Evolutionary conservation across 2,888 invertebrate species (phyloP).

Genomic region (Lydus trimaculatus): DNA sequence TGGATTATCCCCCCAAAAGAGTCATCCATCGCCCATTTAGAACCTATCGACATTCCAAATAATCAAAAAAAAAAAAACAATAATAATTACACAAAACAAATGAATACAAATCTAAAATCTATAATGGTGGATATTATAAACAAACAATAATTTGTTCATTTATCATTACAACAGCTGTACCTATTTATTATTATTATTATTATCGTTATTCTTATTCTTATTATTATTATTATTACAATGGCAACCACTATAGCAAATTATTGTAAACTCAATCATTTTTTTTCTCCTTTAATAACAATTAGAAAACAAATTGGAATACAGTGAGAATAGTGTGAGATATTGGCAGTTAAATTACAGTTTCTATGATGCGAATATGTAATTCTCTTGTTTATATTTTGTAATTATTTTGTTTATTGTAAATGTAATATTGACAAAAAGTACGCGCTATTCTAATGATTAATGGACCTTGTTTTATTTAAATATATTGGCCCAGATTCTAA

Average conservation of each 20-base stretch:
- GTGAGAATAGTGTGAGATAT: constrained; percentile 20
- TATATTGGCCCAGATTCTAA: constrained; percentile 48
- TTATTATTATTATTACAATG: constrained; percentile 41
- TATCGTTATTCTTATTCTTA: constrained; percentile 42
- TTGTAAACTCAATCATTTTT: background rate
- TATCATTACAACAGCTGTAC: constrained; percentile 62
- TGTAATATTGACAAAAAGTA: constrained; percentile 42
- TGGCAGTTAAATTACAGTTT: constrained; percentile 33
- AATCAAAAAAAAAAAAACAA: too few relatives aligned
- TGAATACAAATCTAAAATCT: constrained; percentile 27
- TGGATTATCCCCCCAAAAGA: background rate
- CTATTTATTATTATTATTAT: constrained; percentile 40
- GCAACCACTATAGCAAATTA: constrained; percentile 47
- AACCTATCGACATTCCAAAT: constrained; percentile 31
- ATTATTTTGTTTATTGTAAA: constrained; percentile 22
- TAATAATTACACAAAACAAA: constrained; percentile 24
- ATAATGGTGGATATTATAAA: constrained; percentile 27
- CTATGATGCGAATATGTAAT: constrained; percentile 34
- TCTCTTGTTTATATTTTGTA: constrained; percentile 14
- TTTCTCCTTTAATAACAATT: background rate
- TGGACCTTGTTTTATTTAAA: constrained; percentile 47
- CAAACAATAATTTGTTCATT: constrained; percentile 50
- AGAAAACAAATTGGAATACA: constrained; percentile 13
- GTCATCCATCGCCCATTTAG: constrained; percentile 10
- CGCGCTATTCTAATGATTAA: constrained; percentile 62